Evolutionary conservation across 35 echinoderm and acorn worm species (phyloP).

Genomic region (Holothuria glaberrima): DNA sequence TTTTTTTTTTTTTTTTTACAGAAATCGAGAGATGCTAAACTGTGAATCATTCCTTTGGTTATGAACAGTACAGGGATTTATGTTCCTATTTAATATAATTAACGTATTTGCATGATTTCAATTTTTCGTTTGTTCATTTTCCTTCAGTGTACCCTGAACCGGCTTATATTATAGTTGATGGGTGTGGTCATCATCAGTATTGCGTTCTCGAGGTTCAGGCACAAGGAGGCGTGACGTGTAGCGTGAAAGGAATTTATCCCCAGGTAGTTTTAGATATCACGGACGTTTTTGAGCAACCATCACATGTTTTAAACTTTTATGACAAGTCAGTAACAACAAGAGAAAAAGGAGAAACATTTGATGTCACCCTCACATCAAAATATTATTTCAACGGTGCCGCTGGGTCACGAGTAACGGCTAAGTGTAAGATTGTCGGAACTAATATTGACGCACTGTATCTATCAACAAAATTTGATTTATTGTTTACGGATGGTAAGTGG

Average conservation of each 20-base stretch:
- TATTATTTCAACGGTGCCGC: background rate
- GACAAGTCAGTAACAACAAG: background rate
- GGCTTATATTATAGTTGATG: no score
- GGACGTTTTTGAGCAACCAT: background rate
- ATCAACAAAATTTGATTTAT: slow-evolving; percentile 10
- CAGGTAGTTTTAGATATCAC: background rate
- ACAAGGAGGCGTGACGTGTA: no score
- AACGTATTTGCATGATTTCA: no score
- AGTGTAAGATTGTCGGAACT: background rate
- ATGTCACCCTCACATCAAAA: slow-evolving; percentile 17
- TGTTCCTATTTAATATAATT: no score
- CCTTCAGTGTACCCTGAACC: no score
- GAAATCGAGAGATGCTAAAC: no score
- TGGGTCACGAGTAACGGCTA: background rate
- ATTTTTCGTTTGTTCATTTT: no score
- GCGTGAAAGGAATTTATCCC: background rate
- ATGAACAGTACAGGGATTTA: no score
- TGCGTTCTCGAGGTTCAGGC: no score
- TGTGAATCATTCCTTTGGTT: no score
- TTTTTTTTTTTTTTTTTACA: no score
- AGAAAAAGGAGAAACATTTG: background rate
- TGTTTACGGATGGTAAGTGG: slow-evolving; percentile 11
- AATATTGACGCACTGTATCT: background rate
- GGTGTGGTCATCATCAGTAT: no score
- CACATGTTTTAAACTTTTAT: background rate